Evolutionary conservation across 2,113 vertebrate genomes (phyloP).

Genomic region (Penelope pileata): DNA sequence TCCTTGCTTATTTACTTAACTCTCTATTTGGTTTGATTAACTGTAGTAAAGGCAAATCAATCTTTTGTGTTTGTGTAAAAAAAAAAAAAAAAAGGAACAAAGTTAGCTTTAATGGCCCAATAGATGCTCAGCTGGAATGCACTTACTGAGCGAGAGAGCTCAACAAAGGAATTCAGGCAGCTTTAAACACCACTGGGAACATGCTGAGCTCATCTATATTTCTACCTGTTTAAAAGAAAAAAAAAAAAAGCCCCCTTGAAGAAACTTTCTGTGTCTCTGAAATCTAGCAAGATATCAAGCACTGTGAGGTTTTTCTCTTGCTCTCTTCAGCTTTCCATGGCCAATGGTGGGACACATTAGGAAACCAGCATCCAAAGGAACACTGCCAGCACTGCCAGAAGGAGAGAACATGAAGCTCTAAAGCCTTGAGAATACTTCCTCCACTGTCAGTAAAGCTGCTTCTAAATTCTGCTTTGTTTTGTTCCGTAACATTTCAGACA

Average conservation of each 20-base stretch:
- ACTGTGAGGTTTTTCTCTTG: background rate
- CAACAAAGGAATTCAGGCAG: constrained; percentile 72
- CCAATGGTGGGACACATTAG: background rate
- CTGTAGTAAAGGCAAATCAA: constrained; percentile 48
- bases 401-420: background rate
- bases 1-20: constrained; percentile 39
- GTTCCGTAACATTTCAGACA: background rate
- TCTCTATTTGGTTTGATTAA: constrained; percentile 47
- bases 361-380: background rate
- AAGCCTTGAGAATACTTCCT: background rate
- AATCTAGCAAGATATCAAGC: background rate
- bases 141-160: constrained; percentile 48
- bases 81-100: constrained; percentile 65
- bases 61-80: constrained; percentile 41
- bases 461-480: background rate
- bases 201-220: constrained; percentile 60
- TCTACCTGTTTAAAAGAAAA: constrained; percentile 57
- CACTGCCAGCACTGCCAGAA: background rate
- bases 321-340: background rate
- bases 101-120: constrained; percentile 62
- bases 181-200: constrained; percentile 67
- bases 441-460: background rate
- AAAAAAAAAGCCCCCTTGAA: background rate
- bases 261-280: constrained; percentile 37
- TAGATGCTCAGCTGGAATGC: constrained; percentile 71